These are phyloP conservation scores for Acanthochromis polyacanthus DNA, from an alignment of 2,113 vertebrate species.

Conservation along the genomic window DNA sequence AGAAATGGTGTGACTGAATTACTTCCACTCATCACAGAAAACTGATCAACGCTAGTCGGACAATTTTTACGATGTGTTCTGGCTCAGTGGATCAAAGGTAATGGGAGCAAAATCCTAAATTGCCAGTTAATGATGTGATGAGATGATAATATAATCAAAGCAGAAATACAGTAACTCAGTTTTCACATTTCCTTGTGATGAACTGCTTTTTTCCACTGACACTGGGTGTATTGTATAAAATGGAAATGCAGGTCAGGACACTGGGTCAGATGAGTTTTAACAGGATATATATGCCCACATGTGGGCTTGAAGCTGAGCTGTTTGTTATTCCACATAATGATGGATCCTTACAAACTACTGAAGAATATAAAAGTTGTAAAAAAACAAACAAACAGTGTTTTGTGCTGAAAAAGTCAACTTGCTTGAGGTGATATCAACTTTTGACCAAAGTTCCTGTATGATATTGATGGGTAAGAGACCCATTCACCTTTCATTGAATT, in stretches of 20 bases:
- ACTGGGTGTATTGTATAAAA: neutral
- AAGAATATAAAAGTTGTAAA: neutral
- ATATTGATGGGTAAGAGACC: neutral
- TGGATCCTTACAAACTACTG: neutral
- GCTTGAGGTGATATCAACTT: neutral
- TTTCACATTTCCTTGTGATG: neutral
- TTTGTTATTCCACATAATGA: neutral
- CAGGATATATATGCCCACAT: neutral
- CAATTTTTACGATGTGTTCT: slow-evolving; percentile 21
- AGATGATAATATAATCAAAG: neutral
- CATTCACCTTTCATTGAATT: neutral
- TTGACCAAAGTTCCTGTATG: neutral
- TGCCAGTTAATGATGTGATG: slow-evolving; percentile 5
- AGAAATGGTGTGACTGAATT: slow-evolving; percentile 13
- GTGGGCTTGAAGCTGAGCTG: neutral
- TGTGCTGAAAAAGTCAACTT: neutral
- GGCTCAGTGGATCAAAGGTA: slow-evolving; percentile 1
- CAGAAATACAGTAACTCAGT: neutral
- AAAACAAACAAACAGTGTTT: neutral
- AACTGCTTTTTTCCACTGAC: neutral
- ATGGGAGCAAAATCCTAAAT: slow-evolving; percentile 20
- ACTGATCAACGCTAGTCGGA: slow-evolving; percentile 16
- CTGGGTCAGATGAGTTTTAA: slow-evolving; percentile 6
- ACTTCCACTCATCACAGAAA: slow-evolving; percentile 1
- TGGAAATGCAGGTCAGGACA: slow-evolving; percentile 12